Conservation (phyloP, 2,113 vertebrate species). For the Montifringilla adamsi region DNA sequence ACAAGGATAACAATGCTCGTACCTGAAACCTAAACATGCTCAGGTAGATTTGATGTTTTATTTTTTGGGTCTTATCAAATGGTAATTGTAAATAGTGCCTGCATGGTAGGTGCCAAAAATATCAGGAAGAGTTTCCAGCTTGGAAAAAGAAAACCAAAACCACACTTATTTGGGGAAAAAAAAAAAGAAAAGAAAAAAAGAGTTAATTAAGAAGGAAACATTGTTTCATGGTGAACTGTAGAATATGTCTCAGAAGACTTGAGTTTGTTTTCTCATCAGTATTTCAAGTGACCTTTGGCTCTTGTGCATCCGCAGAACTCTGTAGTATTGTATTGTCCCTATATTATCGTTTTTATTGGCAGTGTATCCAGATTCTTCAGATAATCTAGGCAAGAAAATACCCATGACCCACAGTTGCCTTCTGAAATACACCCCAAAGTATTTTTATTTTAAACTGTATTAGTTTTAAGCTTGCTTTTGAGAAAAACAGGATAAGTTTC, state of each 20-base stretch:
- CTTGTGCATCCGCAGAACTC: slow-evolving; percentile 55
- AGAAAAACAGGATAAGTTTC: background rate
- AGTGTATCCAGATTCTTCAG: slow-evolving; percentile 63
- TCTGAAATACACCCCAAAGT: slow-evolving; percentile 11
- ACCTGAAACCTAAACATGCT: background rate
- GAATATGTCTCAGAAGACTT: slow-evolving; percentile 41
- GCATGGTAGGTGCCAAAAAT: background rate
- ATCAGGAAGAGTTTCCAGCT: background rate
- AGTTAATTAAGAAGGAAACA: slow-evolving; percentile 50
- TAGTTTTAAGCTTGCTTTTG: background rate
- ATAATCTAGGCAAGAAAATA: slow-evolving; percentile 61
- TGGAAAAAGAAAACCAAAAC: background rate
- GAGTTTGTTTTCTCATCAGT: slow-evolving; percentile 69
- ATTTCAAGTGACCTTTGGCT: slow-evolving; percentile 69
- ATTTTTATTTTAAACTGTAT: background rate
- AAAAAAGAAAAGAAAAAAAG: background rate
- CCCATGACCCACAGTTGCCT: slow-evolving; percentile 49
- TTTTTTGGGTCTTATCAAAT: background rate
- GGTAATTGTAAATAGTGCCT: background rate
- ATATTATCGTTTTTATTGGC: slow-evolving; percentile 73
- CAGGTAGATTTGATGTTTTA: background rate
- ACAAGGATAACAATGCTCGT: background rate
- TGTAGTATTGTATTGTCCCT: slow-evolving; percentile 70
- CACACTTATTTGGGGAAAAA: background rate
- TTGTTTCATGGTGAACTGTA: slow-evolving; percentile 56